A percentile compares a stretch with the other conserved stretches of the same genome.
phyloP scores from a whole-genome alignment of 1,140 invertebrate species.

The Procambarus virginalis region DNA sequence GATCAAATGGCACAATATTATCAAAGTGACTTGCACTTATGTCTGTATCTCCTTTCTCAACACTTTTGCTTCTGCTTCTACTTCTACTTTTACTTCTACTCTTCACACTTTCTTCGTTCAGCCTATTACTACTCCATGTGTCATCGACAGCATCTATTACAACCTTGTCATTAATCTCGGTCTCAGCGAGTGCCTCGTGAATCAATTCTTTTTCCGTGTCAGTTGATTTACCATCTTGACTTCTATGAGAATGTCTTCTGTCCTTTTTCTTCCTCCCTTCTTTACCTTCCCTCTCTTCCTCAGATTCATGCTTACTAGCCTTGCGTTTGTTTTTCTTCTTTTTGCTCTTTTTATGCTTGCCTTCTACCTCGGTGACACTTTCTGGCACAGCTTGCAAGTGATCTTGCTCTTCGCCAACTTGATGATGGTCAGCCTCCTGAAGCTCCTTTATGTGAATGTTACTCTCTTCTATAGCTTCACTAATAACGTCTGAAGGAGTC shows the following conservation, averaged over 20 bases:
- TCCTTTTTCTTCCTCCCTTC: conserved; percentile 39
- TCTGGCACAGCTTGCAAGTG: conserved; percentile 7
- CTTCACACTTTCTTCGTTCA: not conserved
- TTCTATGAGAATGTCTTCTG: conserved; percentile 44
- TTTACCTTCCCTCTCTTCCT: conserved; percentile 48
- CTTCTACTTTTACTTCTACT: not conserved
- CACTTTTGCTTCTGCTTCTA: conserved; percentile 29
- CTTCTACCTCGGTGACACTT: conserved; percentile 6
- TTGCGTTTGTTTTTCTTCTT: conserved; percentile 56
- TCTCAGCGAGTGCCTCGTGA: not conserved
- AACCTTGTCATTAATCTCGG: not conserved
- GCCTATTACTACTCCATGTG: not conserved
- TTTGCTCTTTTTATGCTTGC: conserved; percentile 40
- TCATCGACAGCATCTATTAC: not conserved
- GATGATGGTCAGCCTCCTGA: not conserved
- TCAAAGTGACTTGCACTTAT: not conserved
- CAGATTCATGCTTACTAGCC: conserved; percentile 45
- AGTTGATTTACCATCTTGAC: conserved; percentile 45
- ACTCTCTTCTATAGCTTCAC: not conserved
- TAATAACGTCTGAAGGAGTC: not conserved
- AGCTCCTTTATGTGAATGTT: not conserved
- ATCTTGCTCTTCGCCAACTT: not conserved
- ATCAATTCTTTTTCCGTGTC: conserved; percentile 16
- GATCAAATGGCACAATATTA: conserved; percentile 41
- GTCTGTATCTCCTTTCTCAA: conserved; percentile 21